Evolutionary conservation across 53 echinoderm and acorn worm species (phyloP).

Genomic region (Astropecten irregularis): DNA sequence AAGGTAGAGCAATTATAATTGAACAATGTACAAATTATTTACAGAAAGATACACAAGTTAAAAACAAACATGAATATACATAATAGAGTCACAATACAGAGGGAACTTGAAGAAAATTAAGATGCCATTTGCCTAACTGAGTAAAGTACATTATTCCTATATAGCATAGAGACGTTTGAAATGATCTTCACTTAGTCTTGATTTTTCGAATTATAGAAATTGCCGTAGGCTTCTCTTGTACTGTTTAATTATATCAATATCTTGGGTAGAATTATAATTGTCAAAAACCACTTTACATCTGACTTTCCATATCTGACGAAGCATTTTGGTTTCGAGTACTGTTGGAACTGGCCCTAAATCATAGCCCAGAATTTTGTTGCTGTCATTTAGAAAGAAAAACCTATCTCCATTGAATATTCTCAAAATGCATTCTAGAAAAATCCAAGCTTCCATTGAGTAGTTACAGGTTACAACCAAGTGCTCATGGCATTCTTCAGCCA

Average conservation of each 20-base stretch:
- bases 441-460: neutral
- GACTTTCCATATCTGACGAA: conserved; percentile 9
- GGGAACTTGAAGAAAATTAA: neutral
- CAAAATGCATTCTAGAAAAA: neutral
- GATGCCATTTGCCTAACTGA: neutral
- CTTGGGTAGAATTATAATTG: neutral
- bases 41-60: neutral
- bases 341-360: neutral
- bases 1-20: too few relatives aligned
- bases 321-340: neutral
- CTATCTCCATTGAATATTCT: neutral
- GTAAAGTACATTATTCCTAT: neutral
- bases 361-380: neutral
- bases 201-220: neutral
- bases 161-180: neutral
- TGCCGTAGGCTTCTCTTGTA: neutral
- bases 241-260: neutral
- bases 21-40: too few relatives aligned
- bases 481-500: neutral
- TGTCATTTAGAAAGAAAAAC: neutral
- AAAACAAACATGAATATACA: neutral
- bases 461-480: neutral
- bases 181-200: neutral
- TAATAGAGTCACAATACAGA: too few relatives aligned
- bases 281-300: neutral